Percentiles rank a stretch among this genome's conserved stretches.
These are phyloP conservation scores for Troglohyphantes excavatus DNA, from an alignment of 2,888 invertebrate genomes.

Conservation along the genomic window DNA sequence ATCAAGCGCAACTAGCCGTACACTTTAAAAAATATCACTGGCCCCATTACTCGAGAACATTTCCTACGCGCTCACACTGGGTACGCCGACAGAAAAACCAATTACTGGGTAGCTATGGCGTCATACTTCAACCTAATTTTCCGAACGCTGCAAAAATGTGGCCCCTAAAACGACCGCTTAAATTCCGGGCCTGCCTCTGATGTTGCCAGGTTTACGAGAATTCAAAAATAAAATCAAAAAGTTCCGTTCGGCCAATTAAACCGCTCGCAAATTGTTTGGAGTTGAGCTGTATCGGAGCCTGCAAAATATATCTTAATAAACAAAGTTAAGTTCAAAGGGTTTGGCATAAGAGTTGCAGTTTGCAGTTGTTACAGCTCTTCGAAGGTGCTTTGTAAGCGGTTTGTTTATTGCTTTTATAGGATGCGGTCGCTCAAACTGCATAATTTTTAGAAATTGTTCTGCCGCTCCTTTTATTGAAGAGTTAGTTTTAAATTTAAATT, in stretches of 20 bases:
- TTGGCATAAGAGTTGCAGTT: neutral
- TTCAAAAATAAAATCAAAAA: constrained; percentile 44
- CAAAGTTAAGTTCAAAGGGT: neutral
- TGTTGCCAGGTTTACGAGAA: constrained; percentile 48
- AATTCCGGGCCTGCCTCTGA: constrained; percentile 30
- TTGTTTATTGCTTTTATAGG: neutral
- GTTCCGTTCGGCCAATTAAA: constrained; percentile 55
- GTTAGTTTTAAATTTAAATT: neutral
- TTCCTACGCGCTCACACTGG: neutral
- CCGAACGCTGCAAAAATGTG: constrained; percentile 8
- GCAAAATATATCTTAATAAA: constrained; percentile 59
- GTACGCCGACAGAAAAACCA: constrained; percentile 21
- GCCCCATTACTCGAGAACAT: neutral
- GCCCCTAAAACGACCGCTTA: constrained; percentile 47
- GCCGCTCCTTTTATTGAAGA: neutral
- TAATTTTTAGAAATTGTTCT: neutral
- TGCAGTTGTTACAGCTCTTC: neutral
- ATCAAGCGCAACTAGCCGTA: neutral
- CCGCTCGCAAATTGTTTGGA: constrained; percentile 41
- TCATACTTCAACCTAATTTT: constrained; percentile 41
- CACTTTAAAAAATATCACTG: neutral
- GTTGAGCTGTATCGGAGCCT: constrained; percentile 10
- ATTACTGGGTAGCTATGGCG: constrained; percentile 15
- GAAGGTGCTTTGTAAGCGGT: constrained; percentile 1
- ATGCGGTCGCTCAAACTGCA: neutral